Evolutionary conservation across 2,797 vertebrate species (phyloP).

Genomic region (Ibycter americanus): DNA sequence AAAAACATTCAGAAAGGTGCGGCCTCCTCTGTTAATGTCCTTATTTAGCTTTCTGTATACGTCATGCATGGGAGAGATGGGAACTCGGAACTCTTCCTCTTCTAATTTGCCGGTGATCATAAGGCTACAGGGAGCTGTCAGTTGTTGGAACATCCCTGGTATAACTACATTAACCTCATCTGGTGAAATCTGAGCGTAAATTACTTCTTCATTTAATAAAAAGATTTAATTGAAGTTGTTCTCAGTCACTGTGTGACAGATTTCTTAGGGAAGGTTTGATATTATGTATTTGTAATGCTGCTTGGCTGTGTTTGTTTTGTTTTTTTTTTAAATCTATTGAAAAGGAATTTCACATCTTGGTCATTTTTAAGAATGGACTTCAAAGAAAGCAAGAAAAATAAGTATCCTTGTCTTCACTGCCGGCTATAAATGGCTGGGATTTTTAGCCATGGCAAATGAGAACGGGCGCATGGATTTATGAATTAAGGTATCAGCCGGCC

Average conservation of each 20-base stretch:
- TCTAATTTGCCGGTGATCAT: slow-evolving; percentile 44
- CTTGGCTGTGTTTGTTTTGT: not conserved
- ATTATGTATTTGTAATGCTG: not conserved
- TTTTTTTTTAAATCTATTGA: not conserved
- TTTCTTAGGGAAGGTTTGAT: not conserved
- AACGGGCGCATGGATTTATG: slow-evolving; percentile 49
- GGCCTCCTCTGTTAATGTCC: not conserved
- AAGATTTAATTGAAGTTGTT: slow-evolving; percentile 42
- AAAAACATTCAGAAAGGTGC: not conserved
- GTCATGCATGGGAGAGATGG: not conserved
- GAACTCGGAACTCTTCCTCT: not conserved
- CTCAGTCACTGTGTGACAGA: not conserved
- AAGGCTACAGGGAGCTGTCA: slow-evolving; percentile 28
- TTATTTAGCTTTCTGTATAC: not conserved
- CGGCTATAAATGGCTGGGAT: slow-evolving; percentile 58
- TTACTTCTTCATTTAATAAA: slow-evolving; percentile 45
- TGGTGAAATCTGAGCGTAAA: slow-evolving; percentile 44
- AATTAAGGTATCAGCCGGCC: slow-evolving; percentile 74
- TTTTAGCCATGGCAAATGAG: slow-evolving; percentile 72
- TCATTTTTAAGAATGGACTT: slow-evolving; percentile 46
- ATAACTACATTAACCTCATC: slow-evolving; percentile 51
- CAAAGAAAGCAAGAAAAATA: slow-evolving; percentile 43
- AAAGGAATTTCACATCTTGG: not conserved
- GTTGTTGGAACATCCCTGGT: slow-evolving; percentile 8
- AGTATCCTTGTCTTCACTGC: slow-evolving; percentile 41